Percentiles rank a stretch among this genome's conserved stretches.
phyloP scores from a whole-genome alignment of 1,140 invertebrate genomes.

The Eriosoma lanigerum region DNA sequence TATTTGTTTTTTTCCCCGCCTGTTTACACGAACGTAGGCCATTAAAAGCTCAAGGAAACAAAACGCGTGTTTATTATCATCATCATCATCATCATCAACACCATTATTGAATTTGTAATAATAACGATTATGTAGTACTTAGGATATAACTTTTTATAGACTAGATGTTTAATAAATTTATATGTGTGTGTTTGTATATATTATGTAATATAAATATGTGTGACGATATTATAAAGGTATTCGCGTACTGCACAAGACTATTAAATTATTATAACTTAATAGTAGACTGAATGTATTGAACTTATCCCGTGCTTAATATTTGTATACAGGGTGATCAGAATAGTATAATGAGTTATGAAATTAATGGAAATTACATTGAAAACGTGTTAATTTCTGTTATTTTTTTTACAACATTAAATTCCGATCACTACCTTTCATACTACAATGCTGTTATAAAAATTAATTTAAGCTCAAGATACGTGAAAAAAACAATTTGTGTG shows the following conservation, averaged over 20 bases:
- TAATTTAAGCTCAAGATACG: slow-evolving; percentile 1
- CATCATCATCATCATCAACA: neutral
- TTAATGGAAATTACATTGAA: too few relatives aligned
- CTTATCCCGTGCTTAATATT: slow-evolving; percentile 13
- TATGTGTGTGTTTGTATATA: neutral
- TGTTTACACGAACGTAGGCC: too few relatives aligned
- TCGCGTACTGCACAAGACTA: neutral
- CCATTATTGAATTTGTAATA: neutral
- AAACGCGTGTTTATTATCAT: slow-evolving; percentile 18
- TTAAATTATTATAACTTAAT: neutral
- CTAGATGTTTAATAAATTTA: slow-evolving; percentile 9
- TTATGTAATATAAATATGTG: neutral
- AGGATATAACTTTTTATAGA: slow-evolving; percentile 9
- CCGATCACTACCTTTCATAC: too few relatives aligned
- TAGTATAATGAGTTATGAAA: too few relatives aligned
- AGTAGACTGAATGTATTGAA: slow-evolving; percentile 9
- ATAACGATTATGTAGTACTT: slow-evolving; percentile 8
- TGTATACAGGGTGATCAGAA: too few relatives aligned
- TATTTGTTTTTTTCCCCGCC: too few relatives aligned
- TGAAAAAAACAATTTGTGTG: neutral
- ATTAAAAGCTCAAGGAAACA: neutral
- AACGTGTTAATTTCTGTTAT: too few relatives aligned
- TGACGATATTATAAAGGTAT: neutral
- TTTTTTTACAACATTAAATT: too few relatives aligned
- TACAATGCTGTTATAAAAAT: slow-evolving; percentile 13